Conservation (phyloP, 2,797 vertebrate genomes). For the Helarctos malayanus region DNA sequence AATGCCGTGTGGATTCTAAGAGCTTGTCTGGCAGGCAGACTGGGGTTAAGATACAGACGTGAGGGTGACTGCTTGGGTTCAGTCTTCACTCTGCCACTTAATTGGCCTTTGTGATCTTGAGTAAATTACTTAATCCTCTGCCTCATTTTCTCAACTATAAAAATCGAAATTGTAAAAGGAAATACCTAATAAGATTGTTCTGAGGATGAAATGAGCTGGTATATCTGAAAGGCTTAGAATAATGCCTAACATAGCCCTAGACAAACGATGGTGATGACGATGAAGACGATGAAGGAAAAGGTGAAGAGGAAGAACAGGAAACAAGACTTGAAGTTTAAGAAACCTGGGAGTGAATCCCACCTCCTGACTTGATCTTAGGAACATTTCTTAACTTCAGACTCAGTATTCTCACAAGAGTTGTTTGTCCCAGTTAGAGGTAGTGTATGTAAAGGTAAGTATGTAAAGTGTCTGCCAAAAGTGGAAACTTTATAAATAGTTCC, state of each 20-base stretch:
- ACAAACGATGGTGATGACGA: background rate
- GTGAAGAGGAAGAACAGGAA: background rate
- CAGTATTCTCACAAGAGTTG: constrained; percentile 33
- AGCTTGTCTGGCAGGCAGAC: background rate
- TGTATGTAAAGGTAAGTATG: background rate
- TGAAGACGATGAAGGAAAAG: background rate
- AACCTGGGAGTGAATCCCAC: background rate
- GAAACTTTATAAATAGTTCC: background rate
- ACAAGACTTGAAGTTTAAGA: background rate
- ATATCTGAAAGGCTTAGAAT: constrained; percentile 23
- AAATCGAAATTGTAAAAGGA: constrained; percentile 5
- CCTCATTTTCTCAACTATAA: constrained; percentile 36
- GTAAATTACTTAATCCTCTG: background rate
- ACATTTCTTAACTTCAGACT: constrained; percentile 46
- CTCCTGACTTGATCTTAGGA: constrained; percentile 19
- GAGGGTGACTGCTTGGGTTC: background rate
- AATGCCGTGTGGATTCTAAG: background rate
- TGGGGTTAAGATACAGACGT: background rate
- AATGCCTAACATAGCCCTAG: constrained; percentile 19
- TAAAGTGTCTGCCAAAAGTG: background rate
- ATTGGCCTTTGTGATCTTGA: background rate
- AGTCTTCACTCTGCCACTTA: background rate
- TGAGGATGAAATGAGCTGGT: background rate
- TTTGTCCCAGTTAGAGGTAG: background rate
- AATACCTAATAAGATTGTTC: background rate